These are phyloP conservation scores for Cacatua alba DNA, from an alignment of 2,113 vertebrate genomes.

Conservation along the genomic window DNA sequence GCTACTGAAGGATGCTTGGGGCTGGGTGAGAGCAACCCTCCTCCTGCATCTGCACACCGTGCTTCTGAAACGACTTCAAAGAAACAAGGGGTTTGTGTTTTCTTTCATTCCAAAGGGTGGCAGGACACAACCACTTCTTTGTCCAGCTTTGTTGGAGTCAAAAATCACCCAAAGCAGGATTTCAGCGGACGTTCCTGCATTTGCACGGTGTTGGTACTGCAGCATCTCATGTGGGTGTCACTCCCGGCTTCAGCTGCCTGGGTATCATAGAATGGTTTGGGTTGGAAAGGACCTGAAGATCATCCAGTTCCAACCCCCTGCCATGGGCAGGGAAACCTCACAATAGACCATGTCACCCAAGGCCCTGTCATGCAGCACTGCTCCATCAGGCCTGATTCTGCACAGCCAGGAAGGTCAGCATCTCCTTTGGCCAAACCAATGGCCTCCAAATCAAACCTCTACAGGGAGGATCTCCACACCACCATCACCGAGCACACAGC, in stretches of 20 bases:
- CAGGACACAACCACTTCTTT: not conserved
- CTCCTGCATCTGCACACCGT: too few species aligned
- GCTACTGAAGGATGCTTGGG: not conserved
- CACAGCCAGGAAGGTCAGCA: not conserved
- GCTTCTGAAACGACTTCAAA: not conserved
- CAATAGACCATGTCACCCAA: not conserved
- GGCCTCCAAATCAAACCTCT: not conserved
- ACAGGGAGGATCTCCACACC: not conserved
- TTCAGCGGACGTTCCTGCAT: not conserved
- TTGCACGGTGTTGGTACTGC: not conserved
- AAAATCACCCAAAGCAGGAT: not conserved
- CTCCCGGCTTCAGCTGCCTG: not conserved
- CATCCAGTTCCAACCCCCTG: not conserved
- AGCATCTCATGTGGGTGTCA: accelerated
- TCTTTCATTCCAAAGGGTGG: not conserved
- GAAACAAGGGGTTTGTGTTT: not conserved
- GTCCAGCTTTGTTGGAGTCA: not conserved
- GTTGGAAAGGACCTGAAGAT: not conserved
- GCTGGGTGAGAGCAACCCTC: not conserved
- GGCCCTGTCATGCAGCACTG: not conserved
- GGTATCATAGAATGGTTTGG: not conserved
- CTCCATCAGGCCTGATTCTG: not conserved
- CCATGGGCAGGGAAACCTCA: not conserved
- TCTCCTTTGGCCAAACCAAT: not conserved
- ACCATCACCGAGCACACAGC: not conserved